Evolutionary conservation across 92 coral and sea anemone species (phyloP), one percentile per base, ranked within the genome.

Genomic region (Epizoanthus ramosus): DNA sequence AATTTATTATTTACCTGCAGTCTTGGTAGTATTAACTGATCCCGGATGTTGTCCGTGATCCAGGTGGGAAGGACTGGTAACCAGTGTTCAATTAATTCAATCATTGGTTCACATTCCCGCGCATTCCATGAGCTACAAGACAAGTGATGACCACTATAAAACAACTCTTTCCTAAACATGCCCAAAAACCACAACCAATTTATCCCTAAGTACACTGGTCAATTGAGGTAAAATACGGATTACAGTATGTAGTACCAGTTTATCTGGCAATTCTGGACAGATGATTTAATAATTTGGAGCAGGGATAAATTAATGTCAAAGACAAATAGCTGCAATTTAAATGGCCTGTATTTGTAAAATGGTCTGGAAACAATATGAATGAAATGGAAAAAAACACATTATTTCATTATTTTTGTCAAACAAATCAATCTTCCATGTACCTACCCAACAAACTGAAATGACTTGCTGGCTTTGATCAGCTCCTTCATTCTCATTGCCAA

Each of bases 11-110:
- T 60, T 52, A 96, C 99, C 97, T 96, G 99, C 58, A 96, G 81
- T 22, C 97, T 91, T 50, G 99, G 99, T 28, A 96, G 84, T 28
- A 96, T 71, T 68, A 96, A 80, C 67, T 94, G 94, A 53, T 96
- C 92, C 79, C 87, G 90, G 79, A 96, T 94, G 89, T 96, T 96
- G 57, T 94, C 98, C 63, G 69, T 80, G 66, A 96, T 86, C 99
- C 99, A 96, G 9, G 93, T 83, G 50, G 99, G 97, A 60, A 96
- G 84, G 66, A 94, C 86, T 73, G 98, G 98, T 67, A 88, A 57
- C 99, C 99, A 96, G 63, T 80, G 90, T 43, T 94, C 97, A 15
- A 96, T 86, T 47, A 96, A 67, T 25, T 61, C 87, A 3, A 94
- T 84, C 96, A 96, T 89, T 65, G 87, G 83, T 57, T 96, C 98